Conservation (phyloP, 2,113 vertebrate species). For the Pachypanchax playfairii region DNA sequence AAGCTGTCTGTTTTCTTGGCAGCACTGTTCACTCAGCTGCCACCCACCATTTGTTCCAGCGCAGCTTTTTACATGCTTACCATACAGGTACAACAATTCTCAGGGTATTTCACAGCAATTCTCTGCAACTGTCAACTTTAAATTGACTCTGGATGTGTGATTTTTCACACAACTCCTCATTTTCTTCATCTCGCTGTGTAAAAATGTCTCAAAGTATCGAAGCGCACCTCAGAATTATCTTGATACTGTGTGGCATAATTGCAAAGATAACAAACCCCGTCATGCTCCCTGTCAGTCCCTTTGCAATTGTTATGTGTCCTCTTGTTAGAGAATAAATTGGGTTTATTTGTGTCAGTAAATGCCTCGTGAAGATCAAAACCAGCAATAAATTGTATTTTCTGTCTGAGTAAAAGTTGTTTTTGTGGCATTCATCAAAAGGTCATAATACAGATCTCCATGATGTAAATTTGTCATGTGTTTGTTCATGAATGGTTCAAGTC, state of each 20-base stretch:
- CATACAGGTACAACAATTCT: constrained; percentile 46
- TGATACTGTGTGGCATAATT: constrained; percentile 32
- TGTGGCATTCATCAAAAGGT: background rate
- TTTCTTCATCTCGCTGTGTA: constrained; percentile 14
- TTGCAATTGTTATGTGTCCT: background rate
- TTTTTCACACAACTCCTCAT: constrained; percentile 24
- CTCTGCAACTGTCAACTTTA: constrained; percentile 48
- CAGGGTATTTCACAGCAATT: constrained; percentile 28
- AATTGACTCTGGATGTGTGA: constrained; percentile 45
- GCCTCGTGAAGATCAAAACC: background rate
- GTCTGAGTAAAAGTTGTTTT: background rate
- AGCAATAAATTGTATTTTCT: background rate
- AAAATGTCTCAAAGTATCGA: constrained; percentile 23
- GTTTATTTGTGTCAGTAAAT: constrained; percentile 1
- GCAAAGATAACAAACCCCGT: constrained; percentile 23
- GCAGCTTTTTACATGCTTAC: constrained; percentile 24
- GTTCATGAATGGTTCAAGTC: constrained; percentile 18
- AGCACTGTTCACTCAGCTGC: constrained; percentile 44
- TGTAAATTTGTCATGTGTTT: background rate
- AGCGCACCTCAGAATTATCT: constrained; percentile 15
- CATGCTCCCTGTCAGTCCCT: constrained; percentile 36
- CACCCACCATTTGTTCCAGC: constrained; percentile 46
- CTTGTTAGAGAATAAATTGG: background rate
- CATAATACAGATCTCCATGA: background rate
- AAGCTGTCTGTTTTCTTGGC: constrained; percentile 38